Conservation (phyloP, 2,888 invertebrate genomes). For the Branchinecta sandiegonensis region DNA sequence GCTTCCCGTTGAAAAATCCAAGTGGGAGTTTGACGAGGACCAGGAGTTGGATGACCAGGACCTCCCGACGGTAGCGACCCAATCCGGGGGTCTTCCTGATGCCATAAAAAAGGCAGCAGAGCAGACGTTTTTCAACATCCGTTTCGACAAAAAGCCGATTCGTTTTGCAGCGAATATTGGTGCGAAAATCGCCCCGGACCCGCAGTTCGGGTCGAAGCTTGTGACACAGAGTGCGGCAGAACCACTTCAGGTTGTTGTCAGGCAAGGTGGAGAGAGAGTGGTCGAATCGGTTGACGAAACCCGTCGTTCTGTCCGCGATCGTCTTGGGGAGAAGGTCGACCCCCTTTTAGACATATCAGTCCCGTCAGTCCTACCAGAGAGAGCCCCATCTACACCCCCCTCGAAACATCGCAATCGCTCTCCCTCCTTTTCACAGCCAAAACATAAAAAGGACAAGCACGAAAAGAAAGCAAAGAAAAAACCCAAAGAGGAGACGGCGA, state of each 20-base stretch:
- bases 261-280: background rate
- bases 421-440: background rate
- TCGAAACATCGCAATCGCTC: background rate
- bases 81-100: background rate
- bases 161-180: slow-evolving; percentile 4
- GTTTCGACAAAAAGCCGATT: slow-evolving; percentile 1
- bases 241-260: background rate
- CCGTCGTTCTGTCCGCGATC: slow-evolving; percentile 18
- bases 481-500: background rate
- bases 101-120: slow-evolving; percentile 2
- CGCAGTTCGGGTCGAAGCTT: background rate
- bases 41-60: background rate
- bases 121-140: background rate
- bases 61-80: background rate
- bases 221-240: background rate
- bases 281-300: slow-evolving; percentile 9
- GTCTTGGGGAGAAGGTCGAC: slow-evolving; percentile 22
- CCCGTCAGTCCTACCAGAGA: background rate
- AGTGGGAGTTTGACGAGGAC: background rate
- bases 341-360: background rate
- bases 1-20: background rate
- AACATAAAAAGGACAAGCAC: slow-evolving; percentile 2
- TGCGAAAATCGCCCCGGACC: background rate
- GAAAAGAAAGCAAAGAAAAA: background rate
- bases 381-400: background rate